Percentiles rank a stretch among this genome's conserved stretches.
Evolutionary conservation across 2,797 vertebrate genomes (phyloP).

Genomic region (Centropyge bicolor): DNA sequence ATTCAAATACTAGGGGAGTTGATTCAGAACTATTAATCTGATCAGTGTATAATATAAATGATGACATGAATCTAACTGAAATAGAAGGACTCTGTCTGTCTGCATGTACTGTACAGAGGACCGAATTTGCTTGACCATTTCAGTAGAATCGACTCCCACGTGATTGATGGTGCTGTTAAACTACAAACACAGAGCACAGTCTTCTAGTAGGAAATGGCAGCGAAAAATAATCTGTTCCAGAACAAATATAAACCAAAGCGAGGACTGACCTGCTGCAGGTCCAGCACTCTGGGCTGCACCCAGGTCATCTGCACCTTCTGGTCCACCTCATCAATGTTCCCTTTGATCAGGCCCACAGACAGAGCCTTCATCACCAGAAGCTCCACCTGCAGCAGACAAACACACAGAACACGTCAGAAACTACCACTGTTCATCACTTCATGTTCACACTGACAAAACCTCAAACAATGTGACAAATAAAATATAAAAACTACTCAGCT

Average conservation of each 20-base stretch:
- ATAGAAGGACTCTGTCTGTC: too few relatives aligned
- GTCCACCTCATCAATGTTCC: constrained; percentile 97
- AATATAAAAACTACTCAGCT: background rate
- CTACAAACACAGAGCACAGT: too few relatives aligned
- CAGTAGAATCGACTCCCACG: too few relatives aligned
- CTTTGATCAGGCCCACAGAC: constrained; percentile 94
- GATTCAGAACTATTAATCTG: too few relatives aligned
- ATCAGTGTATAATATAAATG: too few relatives aligned
- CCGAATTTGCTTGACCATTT: too few relatives aligned
- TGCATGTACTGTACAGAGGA: too few relatives aligned
- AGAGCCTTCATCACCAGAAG: constrained; percentile 98
- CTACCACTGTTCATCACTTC: too few relatives aligned
- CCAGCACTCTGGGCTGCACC: constrained; percentile 97
- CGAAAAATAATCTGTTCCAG: background rate
- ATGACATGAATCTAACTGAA: too few relatives aligned
- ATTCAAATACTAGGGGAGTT: too few relatives aligned
- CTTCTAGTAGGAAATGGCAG: too few relatives aligned
- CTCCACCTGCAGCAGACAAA: constrained; percentile 88
- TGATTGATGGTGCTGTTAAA: too few relatives aligned
- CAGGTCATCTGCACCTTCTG: constrained; percentile 98
- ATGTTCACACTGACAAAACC: background rate
- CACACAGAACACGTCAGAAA: background rate
- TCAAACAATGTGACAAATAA: background rate
- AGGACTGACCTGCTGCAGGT: constrained; percentile 91
- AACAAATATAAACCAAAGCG: background rate